Conservation (phyloP, 2,888 invertebrate genomes). For the Altica lythri region DNA sequence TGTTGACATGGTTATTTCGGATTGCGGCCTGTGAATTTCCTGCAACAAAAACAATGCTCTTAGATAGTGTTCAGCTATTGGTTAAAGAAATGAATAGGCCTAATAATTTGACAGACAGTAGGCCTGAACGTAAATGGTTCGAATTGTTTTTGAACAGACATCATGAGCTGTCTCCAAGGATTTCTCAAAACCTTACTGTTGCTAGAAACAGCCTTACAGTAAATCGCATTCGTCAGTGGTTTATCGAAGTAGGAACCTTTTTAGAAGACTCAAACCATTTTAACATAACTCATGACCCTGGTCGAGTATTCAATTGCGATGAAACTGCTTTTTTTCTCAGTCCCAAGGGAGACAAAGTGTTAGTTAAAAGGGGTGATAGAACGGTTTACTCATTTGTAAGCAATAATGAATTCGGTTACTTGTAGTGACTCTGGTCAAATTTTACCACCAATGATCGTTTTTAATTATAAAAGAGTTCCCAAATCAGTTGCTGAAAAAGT, state of each 20-base stretch:
- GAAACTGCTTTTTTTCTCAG: slow-evolving; percentile 49
- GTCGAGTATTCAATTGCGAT: slow-evolving; percentile 49
- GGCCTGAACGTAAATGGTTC: slow-evolving; percentile 4
- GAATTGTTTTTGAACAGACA: slow-evolving; percentile 1
- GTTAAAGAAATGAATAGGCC: slow-evolving; percentile 15
- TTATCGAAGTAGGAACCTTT: slow-evolving; percentile 41
- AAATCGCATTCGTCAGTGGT: slow-evolving; percentile 46
- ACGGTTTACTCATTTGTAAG: slow-evolving; percentile 31
- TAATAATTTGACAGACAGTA: background rate
- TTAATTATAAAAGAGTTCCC: slow-evolving; percentile 36
- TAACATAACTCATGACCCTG: slow-evolving; percentile 34
- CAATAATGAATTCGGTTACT: slow-evolving; percentile 41
- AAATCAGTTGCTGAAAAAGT: slow-evolving; percentile 13
- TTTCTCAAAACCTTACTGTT: slow-evolving; percentile 9
- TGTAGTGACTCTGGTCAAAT: slow-evolving; percentile 40
- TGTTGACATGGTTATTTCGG: slow-evolving; percentile 10
- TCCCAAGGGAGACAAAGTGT: slow-evolving; percentile 38
- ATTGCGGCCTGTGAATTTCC: slow-evolving; percentile 21
- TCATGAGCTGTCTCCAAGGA: background rate
- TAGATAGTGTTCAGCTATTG: slow-evolving; percentile 21
- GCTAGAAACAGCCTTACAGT: slow-evolving; percentile 27
- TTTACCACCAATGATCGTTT: slow-evolving; percentile 40
- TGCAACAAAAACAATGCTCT: slow-evolving; percentile 10
- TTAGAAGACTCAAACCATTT: slow-evolving; percentile 35
- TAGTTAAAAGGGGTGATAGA: slow-evolving; percentile 46